Conservation (phyloP, 2,797 vertebrate species). For the Chelidonichthys spinosus region DNA sequence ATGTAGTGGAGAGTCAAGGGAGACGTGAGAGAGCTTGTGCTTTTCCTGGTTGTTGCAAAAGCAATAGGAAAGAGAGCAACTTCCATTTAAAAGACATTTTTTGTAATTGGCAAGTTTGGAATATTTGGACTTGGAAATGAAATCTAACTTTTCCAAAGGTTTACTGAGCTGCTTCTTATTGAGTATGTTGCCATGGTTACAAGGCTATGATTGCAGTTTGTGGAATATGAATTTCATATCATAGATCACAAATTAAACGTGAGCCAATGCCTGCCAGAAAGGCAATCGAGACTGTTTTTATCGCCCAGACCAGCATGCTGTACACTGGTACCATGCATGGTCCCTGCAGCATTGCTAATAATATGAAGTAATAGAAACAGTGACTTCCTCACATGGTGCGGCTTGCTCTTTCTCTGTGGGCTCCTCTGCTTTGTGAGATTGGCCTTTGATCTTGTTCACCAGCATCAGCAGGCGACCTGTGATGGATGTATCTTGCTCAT, state of each 20-base stretch:
- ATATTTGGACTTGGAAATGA: background rate
- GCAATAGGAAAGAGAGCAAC: constrained; percentile 1
- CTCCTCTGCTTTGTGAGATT: constrained; percentile 86
- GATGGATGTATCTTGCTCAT: constrained; percentile 89
- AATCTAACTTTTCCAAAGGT: background rate
- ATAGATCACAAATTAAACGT: background rate
- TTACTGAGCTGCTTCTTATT: background rate
- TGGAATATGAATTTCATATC: background rate
- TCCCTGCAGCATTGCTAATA: background rate
- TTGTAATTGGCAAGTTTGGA: background rate
- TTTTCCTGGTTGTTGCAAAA: constrained; percentile 8
- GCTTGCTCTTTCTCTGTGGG: constrained; percentile 87
- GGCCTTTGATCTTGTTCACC: constrained; percentile 93
- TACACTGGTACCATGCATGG: background rate
- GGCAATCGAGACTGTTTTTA: background rate
- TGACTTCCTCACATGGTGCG: constrained; percentile 88
- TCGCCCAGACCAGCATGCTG: background rate
- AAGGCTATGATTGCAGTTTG: constrained; percentile 2
- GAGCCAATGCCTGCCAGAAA: background rate
- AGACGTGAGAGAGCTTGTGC: background rate
- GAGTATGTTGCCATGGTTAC: background rate
- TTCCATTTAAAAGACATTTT: background rate
- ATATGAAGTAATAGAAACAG: background rate
- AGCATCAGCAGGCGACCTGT: constrained; percentile 90
- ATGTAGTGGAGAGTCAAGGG: constrained; percentile 18